Conservation (phyloP, 2,888 invertebrate genomes). For the Thymelicus sylvestris region DNA sequence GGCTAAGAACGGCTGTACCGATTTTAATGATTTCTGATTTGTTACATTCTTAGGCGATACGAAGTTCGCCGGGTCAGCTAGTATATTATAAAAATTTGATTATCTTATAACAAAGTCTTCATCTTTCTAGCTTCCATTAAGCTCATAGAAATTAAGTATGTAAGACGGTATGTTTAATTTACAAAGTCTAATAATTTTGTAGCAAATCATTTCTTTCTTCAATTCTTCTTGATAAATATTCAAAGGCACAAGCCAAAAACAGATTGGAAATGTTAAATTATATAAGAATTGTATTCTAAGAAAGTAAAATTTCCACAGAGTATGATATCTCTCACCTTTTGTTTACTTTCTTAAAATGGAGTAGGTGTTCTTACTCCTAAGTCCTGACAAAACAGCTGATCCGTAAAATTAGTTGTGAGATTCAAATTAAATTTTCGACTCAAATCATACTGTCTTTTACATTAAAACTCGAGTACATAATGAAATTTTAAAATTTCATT, state of each 20-base stretch:
- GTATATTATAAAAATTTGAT: too few relatives aligned
- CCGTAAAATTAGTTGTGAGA: background rate
- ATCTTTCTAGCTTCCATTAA: too few relatives aligned
- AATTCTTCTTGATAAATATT: slow-evolving; percentile 9
- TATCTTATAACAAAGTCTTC: too few relatives aligned
- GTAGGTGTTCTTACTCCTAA: background rate
- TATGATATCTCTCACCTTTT: too few relatives aligned
- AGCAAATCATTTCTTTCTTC: background rate
- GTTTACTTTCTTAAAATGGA: too few relatives aligned
- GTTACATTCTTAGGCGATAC: too few relatives aligned
- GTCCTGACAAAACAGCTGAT: background rate
- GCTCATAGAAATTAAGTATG: too few relatives aligned
- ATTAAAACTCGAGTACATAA: background rate
- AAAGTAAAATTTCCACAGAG: too few relatives aligned
- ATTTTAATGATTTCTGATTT: too few relatives aligned
- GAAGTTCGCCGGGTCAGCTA: too few relatives aligned
- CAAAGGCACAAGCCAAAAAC: background rate
- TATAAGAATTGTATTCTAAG: too few relatives aligned
- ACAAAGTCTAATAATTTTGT: slow-evolving; percentile 2
- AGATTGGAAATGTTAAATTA: background rate
- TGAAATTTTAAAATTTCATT: background rate
- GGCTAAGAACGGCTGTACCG: too few relatives aligned
- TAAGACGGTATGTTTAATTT: background rate
- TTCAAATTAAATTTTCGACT: background rate
- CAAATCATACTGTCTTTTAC: background rate